Evolutionary conservation across 2,113 vertebrate species (phyloP).

Genomic region (Microtus ochrogaster): DNA sequence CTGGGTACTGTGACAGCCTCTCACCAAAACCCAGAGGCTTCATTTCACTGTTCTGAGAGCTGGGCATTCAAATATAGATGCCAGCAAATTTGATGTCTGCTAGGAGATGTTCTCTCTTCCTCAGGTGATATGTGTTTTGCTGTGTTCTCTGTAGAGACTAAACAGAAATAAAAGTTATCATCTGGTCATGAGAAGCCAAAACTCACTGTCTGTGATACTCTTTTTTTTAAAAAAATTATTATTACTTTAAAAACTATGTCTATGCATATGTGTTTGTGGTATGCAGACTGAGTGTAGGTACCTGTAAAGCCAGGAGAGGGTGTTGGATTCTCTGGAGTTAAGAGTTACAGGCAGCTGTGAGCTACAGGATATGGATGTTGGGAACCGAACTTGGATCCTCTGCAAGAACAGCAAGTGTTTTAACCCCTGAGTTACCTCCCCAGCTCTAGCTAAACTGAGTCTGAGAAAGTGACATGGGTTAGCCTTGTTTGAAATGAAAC

Average conservation of each 20-base stretch:
- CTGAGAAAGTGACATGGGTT: not conserved
- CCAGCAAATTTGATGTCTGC: not conserved
- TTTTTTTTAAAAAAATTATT: not conserved
- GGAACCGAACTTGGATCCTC: not conserved
- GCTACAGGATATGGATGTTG: not conserved
- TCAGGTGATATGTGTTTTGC: not conserved
- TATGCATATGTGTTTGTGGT: not conserved
- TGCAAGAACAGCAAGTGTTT: not conserved
- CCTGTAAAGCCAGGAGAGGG: not conserved
- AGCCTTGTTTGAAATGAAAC: not conserved
- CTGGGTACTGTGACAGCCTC: not conserved
- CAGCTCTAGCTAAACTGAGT: not conserved
- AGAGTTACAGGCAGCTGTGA: not conserved
- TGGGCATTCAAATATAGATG: not conserved
- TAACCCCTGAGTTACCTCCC: not conserved
- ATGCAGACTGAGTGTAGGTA: not conserved
- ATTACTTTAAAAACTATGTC: not conserved
- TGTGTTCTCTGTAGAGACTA: not conserved
- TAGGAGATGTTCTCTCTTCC: not conserved
- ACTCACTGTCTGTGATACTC: not conserved
- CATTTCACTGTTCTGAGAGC: not conserved
- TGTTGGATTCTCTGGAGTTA: not conserved
- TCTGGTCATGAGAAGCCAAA: not conserved
- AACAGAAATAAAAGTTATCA: not conserved
- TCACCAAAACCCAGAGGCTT: not conserved